A percentile compares a stretch with the other conserved stretches of the same genome.
Evolutionary conservation across 2,797 vertebrate genomes (phyloP).

Genomic region (Tiaroga cobitis): DNA sequence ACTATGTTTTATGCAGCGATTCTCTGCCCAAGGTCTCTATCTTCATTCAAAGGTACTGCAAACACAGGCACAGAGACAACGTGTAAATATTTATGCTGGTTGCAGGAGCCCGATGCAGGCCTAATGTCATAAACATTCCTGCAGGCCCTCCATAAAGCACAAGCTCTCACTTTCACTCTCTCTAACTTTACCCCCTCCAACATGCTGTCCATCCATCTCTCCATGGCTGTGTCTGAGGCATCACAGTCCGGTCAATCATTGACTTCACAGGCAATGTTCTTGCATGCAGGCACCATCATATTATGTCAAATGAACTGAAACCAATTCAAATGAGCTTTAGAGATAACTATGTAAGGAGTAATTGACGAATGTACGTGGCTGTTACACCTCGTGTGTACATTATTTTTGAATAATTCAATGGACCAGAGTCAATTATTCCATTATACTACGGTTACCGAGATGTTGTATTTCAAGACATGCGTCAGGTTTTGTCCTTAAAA

Average conservation of each 20-base stretch:
- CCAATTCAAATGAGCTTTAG: background rate
- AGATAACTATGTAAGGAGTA: background rate
- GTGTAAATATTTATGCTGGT: slow-evolving; percentile 80
- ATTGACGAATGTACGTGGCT: background rate
- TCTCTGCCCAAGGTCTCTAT: slow-evolving; percentile 14
- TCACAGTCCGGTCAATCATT: background rate
- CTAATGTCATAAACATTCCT: slow-evolving; percentile 79
- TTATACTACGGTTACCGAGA: background rate
- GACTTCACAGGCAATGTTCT: background rate
- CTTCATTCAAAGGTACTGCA: slow-evolving; percentile 44
- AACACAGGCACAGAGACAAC: slow-evolving; percentile 35
- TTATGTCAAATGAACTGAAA: background rate
- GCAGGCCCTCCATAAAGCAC: slow-evolving; percentile 70
- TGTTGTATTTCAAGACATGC: too few species aligned
- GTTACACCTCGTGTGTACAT: too few species aligned
- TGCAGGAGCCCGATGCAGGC: slow-evolving; percentile 68
- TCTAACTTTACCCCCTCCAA: background rate
- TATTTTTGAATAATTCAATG: too few species aligned
- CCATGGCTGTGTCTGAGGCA: background rate
- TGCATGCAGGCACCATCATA: background rate
- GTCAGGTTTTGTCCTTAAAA: too few species aligned
- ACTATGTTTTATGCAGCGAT: slow-evolving; percentile 5
- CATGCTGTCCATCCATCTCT: slow-evolving; percentile 48
- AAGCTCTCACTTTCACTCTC: slow-evolving; percentile 32
- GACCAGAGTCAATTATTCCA: background rate